A percentile compares a stretch with the other conserved stretches of the same genome.
These are phyloP conservation scores for Drosophila littoralis DNA, from an alignment of 1,140 invertebrate genomes.

Conservation along the genomic window DNA sequence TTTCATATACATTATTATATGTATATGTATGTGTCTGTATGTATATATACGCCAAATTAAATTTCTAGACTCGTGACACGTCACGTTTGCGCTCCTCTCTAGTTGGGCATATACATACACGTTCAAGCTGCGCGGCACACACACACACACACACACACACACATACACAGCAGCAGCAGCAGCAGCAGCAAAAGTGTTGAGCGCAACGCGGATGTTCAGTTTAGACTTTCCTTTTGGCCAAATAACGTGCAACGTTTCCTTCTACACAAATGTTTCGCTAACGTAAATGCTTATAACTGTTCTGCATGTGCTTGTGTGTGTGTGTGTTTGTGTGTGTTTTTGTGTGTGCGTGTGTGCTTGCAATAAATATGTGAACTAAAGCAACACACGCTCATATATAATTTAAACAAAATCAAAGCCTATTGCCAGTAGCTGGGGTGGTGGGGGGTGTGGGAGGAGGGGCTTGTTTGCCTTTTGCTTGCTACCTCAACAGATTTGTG, in stretches of 20 bases:
- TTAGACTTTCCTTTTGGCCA: conserved; percentile 53
- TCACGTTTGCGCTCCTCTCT: background rate
- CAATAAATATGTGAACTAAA: conserved; percentile 4
- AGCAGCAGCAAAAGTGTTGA: conserved; percentile 40
- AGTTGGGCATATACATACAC: conserved; percentile 1
- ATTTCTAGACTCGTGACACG: background rate
- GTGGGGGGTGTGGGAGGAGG: background rate
- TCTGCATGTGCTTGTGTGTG: conserved; percentile 5
- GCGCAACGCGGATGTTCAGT: conserved; percentile 36
- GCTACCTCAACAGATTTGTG: conserved; percentile 76
- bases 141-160: background rate
- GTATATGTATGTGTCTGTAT: too few relatives aligned
- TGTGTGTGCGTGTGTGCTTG: conserved; percentile 8
- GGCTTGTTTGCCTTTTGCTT: conserved; percentile 52
- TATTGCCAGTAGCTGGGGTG: background rate
- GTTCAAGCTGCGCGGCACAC: conserved; percentile 2
- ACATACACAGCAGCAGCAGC: conserved; percentile 2
- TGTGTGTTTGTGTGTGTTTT: conserved; percentile 16
- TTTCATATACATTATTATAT: too few relatives aligned
- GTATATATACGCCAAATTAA: too few relatives aligned
- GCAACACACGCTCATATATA: conserved; percentile 6
- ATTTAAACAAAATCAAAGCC: conserved; percentile 22
- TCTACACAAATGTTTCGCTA: conserved; percentile 32
- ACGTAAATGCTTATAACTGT: conserved; percentile 29
- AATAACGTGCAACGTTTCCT: conserved; percentile 55